These are phyloP conservation scores for Pterophyllum scalare DNA, from an alignment of 2,113 vertebrate genomes.

Conservation along the genomic window DNA sequence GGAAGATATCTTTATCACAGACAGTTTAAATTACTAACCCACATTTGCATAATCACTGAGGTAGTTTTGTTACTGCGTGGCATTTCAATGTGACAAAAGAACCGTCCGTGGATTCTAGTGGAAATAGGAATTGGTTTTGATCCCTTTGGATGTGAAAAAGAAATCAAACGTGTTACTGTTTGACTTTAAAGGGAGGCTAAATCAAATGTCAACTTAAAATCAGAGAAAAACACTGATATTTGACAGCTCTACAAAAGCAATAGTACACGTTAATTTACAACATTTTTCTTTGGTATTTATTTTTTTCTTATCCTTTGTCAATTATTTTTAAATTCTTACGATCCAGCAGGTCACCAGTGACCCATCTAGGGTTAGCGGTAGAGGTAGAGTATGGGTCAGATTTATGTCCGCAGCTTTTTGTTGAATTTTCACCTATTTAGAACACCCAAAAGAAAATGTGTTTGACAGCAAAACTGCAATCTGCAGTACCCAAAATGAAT, in stretches of 20 bases:
- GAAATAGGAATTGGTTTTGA: not conserved
- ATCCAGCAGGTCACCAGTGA: not conserved
- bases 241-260: not conserved
- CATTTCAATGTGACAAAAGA: constrained; percentile 4
- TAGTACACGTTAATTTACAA: not conserved
- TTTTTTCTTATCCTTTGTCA: not conserved
- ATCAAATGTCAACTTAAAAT: not conserved
- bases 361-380: not conserved
- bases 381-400: not conserved
- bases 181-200: not conserved
- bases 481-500: not conserved
- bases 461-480: no score
- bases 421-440: not conserved
- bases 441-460: not conserved
- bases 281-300: not conserved
- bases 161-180: constrained; percentile 1
- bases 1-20: not conserved
- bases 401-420: not conserved
- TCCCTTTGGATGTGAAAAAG: not conserved
- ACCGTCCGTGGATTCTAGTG: not conserved
- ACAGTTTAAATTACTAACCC: not conserved
- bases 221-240: not conserved
- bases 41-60: constrained; percentile 9
- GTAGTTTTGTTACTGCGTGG: not conserved
- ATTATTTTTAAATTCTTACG: not conserved